Evolutionary conservation across 2,113 vertebrate genomes (phyloP).

Genomic region (Brachypodius melanocephalos): DNA sequence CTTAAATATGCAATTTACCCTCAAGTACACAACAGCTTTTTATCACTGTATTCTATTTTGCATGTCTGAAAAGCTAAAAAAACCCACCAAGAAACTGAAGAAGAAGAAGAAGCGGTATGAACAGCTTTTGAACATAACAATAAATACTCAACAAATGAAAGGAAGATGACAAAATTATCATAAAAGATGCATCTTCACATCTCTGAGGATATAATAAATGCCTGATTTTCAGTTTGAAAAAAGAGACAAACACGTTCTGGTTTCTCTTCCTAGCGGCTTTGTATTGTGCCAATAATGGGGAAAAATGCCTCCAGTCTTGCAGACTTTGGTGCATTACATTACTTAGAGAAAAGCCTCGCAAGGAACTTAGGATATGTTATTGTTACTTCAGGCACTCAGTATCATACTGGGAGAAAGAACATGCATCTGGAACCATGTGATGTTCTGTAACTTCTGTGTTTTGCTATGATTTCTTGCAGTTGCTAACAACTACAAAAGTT

Average conservation of each 20-base stretch:
- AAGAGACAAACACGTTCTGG: neutral
- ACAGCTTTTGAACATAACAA: neutral
- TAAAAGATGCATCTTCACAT: neutral
- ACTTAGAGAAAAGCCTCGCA: neutral
- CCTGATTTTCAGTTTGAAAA: neutral
- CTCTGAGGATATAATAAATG: neutral
- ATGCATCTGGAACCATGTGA: neutral
- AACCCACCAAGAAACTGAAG: accelerated
- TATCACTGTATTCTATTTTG: neutral
- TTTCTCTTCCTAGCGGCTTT: neutral
- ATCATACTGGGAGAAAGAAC: neutral
- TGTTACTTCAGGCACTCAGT: neutral
- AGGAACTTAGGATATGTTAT: neutral
- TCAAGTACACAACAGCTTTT: neutral
- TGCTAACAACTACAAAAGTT: neutral
- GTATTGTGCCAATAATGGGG: neutral
- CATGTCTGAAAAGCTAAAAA: neutral
- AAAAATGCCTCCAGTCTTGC: accelerated
- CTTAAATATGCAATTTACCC: neutral
- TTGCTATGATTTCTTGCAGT: neutral
- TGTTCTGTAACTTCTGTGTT: neutral
- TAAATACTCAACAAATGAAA: neutral
- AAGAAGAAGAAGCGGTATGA: neutral
- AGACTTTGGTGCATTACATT: neutral
- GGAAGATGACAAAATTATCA: neutral